Percentiles rank a stretch among this genome's conserved stretches.
Evolutionary conservation across 2,888 invertebrate species (phyloP).

Genomic region (Drosophila phalerata): DNA sequence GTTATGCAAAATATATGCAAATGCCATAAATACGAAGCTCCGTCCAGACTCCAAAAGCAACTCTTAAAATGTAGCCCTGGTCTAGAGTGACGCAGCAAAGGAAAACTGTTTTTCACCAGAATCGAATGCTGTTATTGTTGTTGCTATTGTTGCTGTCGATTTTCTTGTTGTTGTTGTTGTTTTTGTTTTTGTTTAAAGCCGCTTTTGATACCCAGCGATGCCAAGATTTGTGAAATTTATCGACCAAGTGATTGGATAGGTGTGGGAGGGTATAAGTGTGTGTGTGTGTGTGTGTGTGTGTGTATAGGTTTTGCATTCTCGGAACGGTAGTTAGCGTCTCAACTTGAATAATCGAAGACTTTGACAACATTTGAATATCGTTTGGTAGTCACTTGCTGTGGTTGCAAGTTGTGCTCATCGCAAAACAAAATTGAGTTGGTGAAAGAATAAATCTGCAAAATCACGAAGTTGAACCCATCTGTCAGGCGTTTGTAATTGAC

Average conservation of each 20-base stretch:
- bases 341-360: conserved; percentile 74
- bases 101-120: conserved; percentile 67
- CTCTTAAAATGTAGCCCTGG: conserved; percentile 35
- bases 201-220: conserved; percentile 70
- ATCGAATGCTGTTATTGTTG: conserved; percentile 43
- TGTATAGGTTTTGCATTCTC: conserved; percentile 52
- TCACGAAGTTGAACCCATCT: conserved; percentile 78
- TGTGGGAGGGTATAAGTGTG: conserved; percentile 46
- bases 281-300: conserved; percentile 12
- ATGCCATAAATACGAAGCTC: conserved; percentile 77
- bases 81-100: conserved; percentile 59
- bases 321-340: conserved; percentile 74
- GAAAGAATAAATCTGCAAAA: conserved; percentile 70
- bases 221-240: conserved; percentile 83
- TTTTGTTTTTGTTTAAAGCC: conserved; percentile 26
- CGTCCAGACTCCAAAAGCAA: conserved; percentile 33
- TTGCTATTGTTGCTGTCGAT: conserved; percentile 11
- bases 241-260: conserved; percentile 76
- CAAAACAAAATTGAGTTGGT: conserved; percentile 55
- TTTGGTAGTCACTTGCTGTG: conserved; percentile 50
- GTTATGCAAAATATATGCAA: conserved; percentile 85
- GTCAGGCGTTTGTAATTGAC: conserved; percentile 76
- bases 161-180: not conserved
- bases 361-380: conserved; percentile 81
- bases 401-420: conserved; percentile 19